Base-by-base conservation (phyloP, 2,113 vertebrate genomes). In the Chunga burmeisteri region DNA sequence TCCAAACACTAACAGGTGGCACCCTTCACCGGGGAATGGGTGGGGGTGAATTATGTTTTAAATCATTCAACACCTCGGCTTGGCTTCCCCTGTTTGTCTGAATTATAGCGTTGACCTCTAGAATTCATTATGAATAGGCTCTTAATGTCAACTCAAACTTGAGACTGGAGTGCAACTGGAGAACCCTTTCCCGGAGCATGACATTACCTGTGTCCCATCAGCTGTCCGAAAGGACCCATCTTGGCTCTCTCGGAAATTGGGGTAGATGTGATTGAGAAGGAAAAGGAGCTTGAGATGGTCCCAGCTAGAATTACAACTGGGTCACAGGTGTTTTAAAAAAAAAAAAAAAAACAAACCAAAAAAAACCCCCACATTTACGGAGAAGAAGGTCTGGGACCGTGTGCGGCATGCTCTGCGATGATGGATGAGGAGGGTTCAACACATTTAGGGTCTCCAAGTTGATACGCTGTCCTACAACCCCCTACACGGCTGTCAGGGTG, bases 1-100 rank as follows among this genome's bases (percentile, higher is more conserved):
- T 96, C 93, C 44, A 16, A 50, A 82, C 63, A 11, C 88, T 44
- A 16, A 97, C 97, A 97, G 96, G 97, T 97, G 97, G 96, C 88
- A 66, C 42, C 70, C 75, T 50, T 91, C 92, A 65, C 77, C 13
- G 11, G 32, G 91, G 90, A 70, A 67, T 5, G 90, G 90, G 66
- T 56, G 74, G 74, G 90, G 38, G 90, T 65, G 86, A 95, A 44
- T 86, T 40, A 77, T 89, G 90, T 12, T 94, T 93, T 93, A 82
- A 96, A 93, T 98, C 96, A 94, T 82, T 98, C 97, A 96, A 11
- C 94, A 74, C 91, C 85, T 91, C 21, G 1, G 15, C 15, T 3
- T 56, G 75, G 91, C 88, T 94, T 95, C 79, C 79, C 68, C 47
- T 32, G 68, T 88, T 84, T 80, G 62, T 18, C 93, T 91, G 94